A percentile compares a stretch with the other conserved stretches of the same genome.
Evolutionary conservation across 2,888 invertebrate species (phyloP).

Genomic region (Diogma glabrata): DNA sequence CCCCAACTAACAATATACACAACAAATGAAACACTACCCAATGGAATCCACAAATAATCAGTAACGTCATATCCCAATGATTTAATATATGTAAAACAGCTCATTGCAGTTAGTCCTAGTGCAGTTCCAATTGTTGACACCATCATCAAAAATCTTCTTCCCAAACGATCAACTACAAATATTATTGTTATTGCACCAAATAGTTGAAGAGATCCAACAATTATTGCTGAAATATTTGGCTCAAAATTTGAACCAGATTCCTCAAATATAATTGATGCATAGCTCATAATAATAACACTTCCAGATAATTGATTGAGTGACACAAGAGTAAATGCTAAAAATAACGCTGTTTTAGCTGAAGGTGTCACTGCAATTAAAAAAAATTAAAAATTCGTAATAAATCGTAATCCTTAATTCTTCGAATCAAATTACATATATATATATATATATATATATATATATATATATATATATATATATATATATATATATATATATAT

Average conservation of each 20-base stretch:
- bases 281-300: conserved; percentile 27
- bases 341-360: neutral
- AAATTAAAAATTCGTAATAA: no score
- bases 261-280: conserved; percentile 24
- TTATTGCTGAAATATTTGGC: conserved; percentile 22
- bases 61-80: conserved; percentile 4
- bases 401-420: no score
- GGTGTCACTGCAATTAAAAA: neutral
- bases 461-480: no score
- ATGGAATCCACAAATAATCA: conserved; percentile 14
- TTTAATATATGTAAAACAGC: conserved; percentile 10
- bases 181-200: conserved; percentile 26
- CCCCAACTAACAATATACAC: conserved; percentile 16
- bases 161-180: conserved; percentile 22
- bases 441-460: no score
- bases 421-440: no score
- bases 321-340: neutral
- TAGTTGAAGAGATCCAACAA: conserved; percentile 25
- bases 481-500: no score
- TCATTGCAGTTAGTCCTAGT: conserved; percentile 10
- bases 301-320: conserved; percentile 20
- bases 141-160: conserved; percentile 24
- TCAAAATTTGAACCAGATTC: conserved; percentile 18
- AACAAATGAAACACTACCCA: conserved; percentile 13
- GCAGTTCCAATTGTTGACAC: conserved; percentile 13